Evolutionary conservation across 2,888 invertebrate species (phyloP).

Genomic region (Bembecia ichneumoniformis): DNA sequence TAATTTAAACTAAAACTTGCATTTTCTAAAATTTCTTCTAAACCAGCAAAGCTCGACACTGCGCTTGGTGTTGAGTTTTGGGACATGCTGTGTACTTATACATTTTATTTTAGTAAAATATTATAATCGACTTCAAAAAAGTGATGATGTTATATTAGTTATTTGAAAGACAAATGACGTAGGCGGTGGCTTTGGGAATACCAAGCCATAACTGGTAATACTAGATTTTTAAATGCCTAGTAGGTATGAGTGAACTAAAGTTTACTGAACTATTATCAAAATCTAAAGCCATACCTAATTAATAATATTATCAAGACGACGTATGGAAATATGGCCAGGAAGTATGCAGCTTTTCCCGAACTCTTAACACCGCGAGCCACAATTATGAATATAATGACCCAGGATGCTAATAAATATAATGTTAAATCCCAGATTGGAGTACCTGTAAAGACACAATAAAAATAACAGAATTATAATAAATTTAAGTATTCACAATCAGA

Average conservation of each 20-base stretch:
- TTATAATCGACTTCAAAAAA: too few relatives aligned
- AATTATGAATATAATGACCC: constrained; percentile 79
- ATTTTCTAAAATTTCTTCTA: too few relatives aligned
- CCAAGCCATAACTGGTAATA: neutral
- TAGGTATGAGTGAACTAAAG: too few relatives aligned
- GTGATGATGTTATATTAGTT: too few relatives aligned
- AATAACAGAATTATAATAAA: too few relatives aligned
- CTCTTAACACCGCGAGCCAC: constrained; percentile 82
- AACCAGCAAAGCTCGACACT: too few relatives aligned
- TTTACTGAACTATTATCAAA: neutral
- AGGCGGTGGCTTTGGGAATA: neutral
- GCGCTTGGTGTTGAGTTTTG: too few relatives aligned
- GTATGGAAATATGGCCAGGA: constrained; percentile 89
- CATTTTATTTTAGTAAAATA: too few relatives aligned
- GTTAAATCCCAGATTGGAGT: constrained; percentile 78
- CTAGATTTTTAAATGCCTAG: neutral
- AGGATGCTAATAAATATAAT: constrained; percentile 76
- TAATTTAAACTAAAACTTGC: too few relatives aligned
- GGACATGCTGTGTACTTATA: too few relatives aligned
- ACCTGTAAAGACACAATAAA: constrained; percentile 30
- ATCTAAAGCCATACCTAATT: constrained; percentile 50
- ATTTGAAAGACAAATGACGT: too few relatives aligned
- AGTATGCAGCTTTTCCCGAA: constrained; percentile 88
- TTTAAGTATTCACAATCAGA: too few relatives aligned
- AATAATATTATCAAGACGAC: constrained; percentile 81